Conservation (phyloP, 2,113 vertebrate genomes). For the Tetrax tetrax region DNA sequence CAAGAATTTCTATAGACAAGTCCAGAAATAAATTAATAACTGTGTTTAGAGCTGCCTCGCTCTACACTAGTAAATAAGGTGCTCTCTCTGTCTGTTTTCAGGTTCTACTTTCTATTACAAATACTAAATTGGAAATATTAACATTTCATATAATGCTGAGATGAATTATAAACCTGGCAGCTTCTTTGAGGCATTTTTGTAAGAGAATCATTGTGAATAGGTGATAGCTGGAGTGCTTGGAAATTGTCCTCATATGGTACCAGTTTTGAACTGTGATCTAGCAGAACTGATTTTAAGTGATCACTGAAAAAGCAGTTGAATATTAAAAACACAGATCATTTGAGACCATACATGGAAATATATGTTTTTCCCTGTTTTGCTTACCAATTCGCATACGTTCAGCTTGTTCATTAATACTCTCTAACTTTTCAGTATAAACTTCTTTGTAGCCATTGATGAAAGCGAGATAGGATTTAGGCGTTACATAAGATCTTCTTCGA, state of each 20-base stretch:
- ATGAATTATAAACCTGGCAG: background rate
- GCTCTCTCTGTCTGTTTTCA: background rate
- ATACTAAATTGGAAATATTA: background rate
- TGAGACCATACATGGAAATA: background rate
- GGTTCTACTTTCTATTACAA: background rate
- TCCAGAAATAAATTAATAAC: background rate
- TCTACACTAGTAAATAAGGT: background rate
- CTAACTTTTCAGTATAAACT: constrained; percentile 82
- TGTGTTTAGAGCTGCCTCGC: background rate
- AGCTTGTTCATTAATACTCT: constrained; percentile 80
- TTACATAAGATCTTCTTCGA: constrained; percentile 75
- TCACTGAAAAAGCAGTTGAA: background rate
- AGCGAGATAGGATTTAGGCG: constrained; percentile 81
- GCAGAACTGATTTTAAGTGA: background rate
- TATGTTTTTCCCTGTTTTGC: background rate
- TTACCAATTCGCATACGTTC: constrained; percentile 87
- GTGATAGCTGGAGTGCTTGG: background rate
- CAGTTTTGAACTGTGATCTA: background rate
- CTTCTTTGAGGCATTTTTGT: background rate
- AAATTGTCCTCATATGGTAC: background rate
- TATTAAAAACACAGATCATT: background rate
- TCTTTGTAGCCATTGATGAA: constrained; percentile 83
- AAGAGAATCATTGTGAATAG: background rate
- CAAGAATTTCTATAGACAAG: background rate
- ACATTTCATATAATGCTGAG: background rate